These are phyloP conservation scores for Electrophaes corylata DNA, from an alignment of 2,888 invertebrate genomes.

Conservation along the genomic window DNA sequence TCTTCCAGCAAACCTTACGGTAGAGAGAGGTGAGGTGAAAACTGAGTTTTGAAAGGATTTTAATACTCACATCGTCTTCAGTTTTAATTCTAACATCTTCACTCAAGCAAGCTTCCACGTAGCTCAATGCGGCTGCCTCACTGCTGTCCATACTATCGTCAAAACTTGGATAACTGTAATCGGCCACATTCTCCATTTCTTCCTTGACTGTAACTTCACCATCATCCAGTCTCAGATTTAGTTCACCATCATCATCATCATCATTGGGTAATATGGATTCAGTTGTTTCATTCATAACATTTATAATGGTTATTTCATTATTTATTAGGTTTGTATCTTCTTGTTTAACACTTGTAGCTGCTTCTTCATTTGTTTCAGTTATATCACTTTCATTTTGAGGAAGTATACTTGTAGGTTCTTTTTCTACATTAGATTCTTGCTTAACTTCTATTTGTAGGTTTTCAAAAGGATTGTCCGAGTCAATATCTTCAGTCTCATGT, in stretches of 20 bases:
- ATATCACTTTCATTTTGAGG: slow-evolving; percentile 2
- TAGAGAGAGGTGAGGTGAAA: no score
- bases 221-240: slow-evolving; percentile 30
- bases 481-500: slow-evolving; percentile 42
- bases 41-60: no score
- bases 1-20: no score
- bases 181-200: slow-evolving; percentile 53
- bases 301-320: slow-evolving; percentile 23
- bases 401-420: slow-evolving; percentile 35
- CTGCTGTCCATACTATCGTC: slow-evolving; percentile 72
- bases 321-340: slow-evolving; percentile 9
- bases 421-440: slow-evolving; percentile 27
- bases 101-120: slow-evolving; percentile 70
- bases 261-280: slow-evolving; percentile 29
- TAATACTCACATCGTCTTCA: slow-evolving; percentile 44
- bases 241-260: slow-evolving; percentile 25
- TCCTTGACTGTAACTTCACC: slow-evolving; percentile 56
- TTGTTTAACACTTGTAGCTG: not conserved
- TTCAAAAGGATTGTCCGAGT: slow-evolving; percentile 42
- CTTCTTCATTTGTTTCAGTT: not conserved
- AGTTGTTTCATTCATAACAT: slow-evolving; percentile 22
- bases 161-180: slow-evolving; percentile 63
- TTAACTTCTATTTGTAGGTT: slow-evolving; percentile 54
- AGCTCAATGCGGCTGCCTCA: slow-evolving; percentile 64
- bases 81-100: slow-evolving; percentile 61